phyloP scores from a whole-genome alignment of 1,140 invertebrate species.

The Trichonephila clavata region DNA sequence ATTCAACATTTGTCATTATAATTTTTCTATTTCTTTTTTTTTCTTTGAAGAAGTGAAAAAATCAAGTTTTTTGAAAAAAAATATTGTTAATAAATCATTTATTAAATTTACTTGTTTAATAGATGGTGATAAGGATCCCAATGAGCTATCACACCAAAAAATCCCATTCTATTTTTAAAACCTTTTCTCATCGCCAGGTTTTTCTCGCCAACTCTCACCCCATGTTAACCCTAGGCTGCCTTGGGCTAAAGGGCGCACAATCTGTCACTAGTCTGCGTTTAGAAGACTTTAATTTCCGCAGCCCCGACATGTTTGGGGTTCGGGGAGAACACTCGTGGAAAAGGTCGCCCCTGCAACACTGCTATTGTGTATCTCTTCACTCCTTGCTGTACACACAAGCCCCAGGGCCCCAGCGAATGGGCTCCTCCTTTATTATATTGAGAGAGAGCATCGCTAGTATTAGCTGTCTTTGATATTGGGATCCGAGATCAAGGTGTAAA shows the following conservation, averaged over 20 bases:
- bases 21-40: too few species aligned
- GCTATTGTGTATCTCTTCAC: conserved; percentile 52
- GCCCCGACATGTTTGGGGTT: conserved; percentile 73
- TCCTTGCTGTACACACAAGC: conserved; percentile 70
- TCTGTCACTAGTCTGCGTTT: conserved; percentile 75
- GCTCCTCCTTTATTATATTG: conserved; percentile 69
- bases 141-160: too few species aligned
- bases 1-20: too few species aligned
- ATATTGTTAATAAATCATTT: too few species aligned
- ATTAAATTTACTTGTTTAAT: too few species aligned
- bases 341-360: conserved; percentile 26
- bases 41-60: too few species aligned
- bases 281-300: conserved; percentile 76
- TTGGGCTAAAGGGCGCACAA: conserved; percentile 74
- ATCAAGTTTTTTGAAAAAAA: too few species aligned
- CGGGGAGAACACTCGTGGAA: conserved; percentile 33
- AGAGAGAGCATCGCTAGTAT: conserved; percentile 56
- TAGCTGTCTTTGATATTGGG: conserved; percentile 69
- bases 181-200: neutral
- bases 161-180: too few species aligned
- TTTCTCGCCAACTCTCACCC: conserved; percentile 21
- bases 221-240: conserved; percentile 47
- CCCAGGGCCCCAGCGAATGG: conserved; percentile 14
- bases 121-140: too few species aligned
- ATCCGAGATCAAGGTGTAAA: conserved; percentile 67